Evolutionary conservation across 2,797 vertebrate species (phyloP), one percentile per base, ranked within the genome.

Genomic region (Gymnoscopelus microlampas): DNA sequence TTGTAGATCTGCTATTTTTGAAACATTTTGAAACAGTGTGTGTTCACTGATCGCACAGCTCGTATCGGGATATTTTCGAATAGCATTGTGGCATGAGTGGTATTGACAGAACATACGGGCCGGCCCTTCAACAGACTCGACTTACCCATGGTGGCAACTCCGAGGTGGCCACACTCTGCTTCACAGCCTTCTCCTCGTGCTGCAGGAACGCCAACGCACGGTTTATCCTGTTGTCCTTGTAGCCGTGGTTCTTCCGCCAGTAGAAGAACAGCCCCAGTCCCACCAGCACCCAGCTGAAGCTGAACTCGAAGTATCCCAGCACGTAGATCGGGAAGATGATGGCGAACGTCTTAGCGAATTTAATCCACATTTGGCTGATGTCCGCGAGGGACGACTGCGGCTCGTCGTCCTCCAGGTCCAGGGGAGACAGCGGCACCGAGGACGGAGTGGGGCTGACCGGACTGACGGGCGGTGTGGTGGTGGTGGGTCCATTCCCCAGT

Each of bases 91-190:
- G 26, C 26, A 3, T 29, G 26, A 29, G 26, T 29, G 26, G 26
- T 4, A 29, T 29, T 29, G 3, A 29, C 26, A 29, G 26, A 29
- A 29, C 19, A 19, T 19, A 19, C 19, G 1, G 19, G 19, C n/a
- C n/a, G n/a, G 19, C 19, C 19, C 19, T 19, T 19, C 19, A 26
- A 26, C 5, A 61, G 59, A 35, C 29, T 64, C 19, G 74, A 94
- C 97, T 95, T 85, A 98, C 97, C 97, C 97, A 99, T 0, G 96
- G 95, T 0, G 97, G 97, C 83, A 99, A 93, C 84, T 98, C 96
- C 0, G 95, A 86, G 14, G 94, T 93, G 19, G 90, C 81, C 66
- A 97, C 83, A 12, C 68, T 90, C 11, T 93, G 92, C 67, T 79
- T 93, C 72, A 87, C 85, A 0, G 66, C 76, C 66, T 86, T 94